These are phyloP conservation scores for Crypturellus undulatus DNA, from an alignment of 2,113 vertebrate genomes.

Conservation along the genomic window DNA sequence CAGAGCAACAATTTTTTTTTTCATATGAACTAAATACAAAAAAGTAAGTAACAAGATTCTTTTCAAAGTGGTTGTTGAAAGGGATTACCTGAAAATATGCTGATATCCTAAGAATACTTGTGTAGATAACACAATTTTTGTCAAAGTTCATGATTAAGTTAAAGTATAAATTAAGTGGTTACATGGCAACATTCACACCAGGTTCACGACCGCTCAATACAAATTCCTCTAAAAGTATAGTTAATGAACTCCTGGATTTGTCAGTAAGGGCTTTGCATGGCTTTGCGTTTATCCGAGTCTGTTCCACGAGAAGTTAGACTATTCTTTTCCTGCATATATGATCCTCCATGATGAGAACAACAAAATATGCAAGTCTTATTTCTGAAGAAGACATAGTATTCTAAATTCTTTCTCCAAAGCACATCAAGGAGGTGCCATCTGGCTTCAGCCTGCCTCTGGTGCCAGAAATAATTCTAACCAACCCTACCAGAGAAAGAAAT, in stretches of 20 bases:
- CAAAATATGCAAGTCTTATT: neutral
- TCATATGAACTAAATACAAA: neutral
- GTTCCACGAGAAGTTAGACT: neutral
- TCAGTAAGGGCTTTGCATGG: neutral
- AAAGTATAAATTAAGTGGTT: neutral
- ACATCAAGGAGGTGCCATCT: neutral
- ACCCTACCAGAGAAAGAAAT: neutral
- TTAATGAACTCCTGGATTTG: neutral
- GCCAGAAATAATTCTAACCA: conserved; percentile 27
- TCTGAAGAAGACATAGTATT: neutral
- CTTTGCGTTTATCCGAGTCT: neutral
- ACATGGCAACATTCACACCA: neutral
- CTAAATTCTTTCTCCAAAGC: neutral
- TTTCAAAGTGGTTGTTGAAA: conserved; percentile 11
- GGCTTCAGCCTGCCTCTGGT: neutral
- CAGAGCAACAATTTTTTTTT: neutral
- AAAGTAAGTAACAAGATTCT: neutral
- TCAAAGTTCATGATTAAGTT: neutral
- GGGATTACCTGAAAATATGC: conserved; percentile 21
- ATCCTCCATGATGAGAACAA: neutral
- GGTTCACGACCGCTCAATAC: neutral
- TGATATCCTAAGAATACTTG: neutral
- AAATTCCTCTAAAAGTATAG: conserved; percentile 30
- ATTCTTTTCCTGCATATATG: conserved; percentile 8
- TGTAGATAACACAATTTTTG: neutral